Conservation (phyloP, 2,797 vertebrate genomes). For the Gorsachius magnificus region DNA sequence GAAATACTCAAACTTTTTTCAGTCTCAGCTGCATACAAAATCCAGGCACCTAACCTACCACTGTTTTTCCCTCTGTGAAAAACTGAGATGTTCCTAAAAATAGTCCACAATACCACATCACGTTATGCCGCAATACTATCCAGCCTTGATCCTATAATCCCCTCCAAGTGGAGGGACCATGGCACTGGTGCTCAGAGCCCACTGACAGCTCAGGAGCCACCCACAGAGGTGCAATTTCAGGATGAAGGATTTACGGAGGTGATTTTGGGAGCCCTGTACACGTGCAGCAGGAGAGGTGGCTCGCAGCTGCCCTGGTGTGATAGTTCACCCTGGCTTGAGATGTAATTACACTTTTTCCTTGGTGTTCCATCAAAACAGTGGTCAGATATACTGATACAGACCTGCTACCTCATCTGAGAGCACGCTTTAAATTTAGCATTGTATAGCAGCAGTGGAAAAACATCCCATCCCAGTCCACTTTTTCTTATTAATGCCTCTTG, state of each 20-base stretch:
- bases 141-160: neutral
- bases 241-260: neutral
- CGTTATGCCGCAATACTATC: neutral
- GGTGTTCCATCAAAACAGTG: neutral
- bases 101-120: neutral
- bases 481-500: neutral
- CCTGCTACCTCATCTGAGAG: neutral
- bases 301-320: neutral
- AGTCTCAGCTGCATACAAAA: neutral
- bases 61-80: neutral
- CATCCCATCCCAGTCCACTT: neutral
- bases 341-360: neutral
- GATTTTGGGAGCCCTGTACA: neutral
- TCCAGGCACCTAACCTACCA: neutral
- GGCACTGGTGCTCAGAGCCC: neutral
- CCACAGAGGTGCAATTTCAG: neutral
- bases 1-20: neutral
- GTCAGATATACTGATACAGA: neutral
- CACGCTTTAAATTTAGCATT: neutral
- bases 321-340: neutral
- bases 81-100: neutral
- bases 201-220: neutral
- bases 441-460: fast-evolving
- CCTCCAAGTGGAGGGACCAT: neutral
- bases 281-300: neutral